Evolutionary conservation across 1,140 invertebrate genomes (phyloP), one percentile per base, ranked within the genome.

Genomic region (Diplogasteroides magnus): DNA sequence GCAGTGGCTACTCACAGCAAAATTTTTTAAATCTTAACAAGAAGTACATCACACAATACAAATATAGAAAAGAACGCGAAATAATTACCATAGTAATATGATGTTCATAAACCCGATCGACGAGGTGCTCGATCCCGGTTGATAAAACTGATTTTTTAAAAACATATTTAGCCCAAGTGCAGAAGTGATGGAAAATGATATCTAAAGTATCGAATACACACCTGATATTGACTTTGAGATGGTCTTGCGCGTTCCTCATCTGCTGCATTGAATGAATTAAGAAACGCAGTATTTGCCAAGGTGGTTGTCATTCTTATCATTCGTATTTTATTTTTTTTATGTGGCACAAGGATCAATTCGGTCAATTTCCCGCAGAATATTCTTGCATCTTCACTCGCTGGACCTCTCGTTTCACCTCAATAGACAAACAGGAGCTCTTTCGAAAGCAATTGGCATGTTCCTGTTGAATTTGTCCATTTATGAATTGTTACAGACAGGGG

Each of bases 321-420:
- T 48, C 19, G 6, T 48, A 48, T 48, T 6, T 48, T 6, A 19
- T 48, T 11, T 48, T 48, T 48, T 48, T 48, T 48, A 48, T 6
- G 96, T 99, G n/a, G 94, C 96, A 0, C 95, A 98, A 83, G 90
- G 92, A 84, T 98, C 95, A 6, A 97, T 99, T 73, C 85, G 95
- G 62, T 89, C 90, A 84, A 91, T 99, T 72, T 93, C 94, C 0
- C 90, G 88, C 83, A 97, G 94, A 85, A 93, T 98, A 13, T 99
- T 99, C 84, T 84, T 91, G n/a, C 97, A 99, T 86, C 85, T 99
- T 29, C 96, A 98, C 83, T 91, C 90, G 83, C 85, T 99, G 70
- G 97, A 99, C 86, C 86, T 99, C 32, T 87, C 88, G 68, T 99
- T 98, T 86, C 97, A 99, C 85, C 85, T 98, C 11, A 89, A 88